Base-by-base conservation (phyloP, 2,888 invertebrate species). In the Uloborus plumipes region DNA sequence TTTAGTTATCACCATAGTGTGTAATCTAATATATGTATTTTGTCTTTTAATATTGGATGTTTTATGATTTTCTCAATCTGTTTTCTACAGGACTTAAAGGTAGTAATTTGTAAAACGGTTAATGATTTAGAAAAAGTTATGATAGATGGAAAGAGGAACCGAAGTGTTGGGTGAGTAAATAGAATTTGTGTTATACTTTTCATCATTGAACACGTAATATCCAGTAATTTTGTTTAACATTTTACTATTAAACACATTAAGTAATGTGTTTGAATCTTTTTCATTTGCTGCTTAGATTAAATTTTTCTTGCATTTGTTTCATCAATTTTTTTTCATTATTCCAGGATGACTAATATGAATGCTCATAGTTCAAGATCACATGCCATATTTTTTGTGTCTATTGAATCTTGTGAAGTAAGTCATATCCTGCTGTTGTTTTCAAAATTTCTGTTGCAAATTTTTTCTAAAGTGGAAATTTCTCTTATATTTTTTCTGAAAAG, bases 301-400 rank as follows among this genome's bases (percentile, higher is more conserved):
- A 20, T 84, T 66, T 47, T 16, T 73, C 64, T 55, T 61, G 14
- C 74, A 39, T 51, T 20, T 72, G 50, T 70, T 20, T 39, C 39
- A 39, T 39, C 11, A 39, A 39, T 39, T 39, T 39, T 11, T 2
- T 11, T 6, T 39, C 3, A 39, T 11, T 39, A 7, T 11, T 9
- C 39, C 87, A 91, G 95, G 39, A 93, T 95, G 84, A 98, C 98
- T 72, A 95, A 98, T 89, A 98, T 98, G 98, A 99, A 99, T 91
- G 97, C 97, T 89, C 98, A 98, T 90, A 98, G 97, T 87, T 98
- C 98, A 55, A 91, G 99, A 85, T 97, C 97, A 65, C 99, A 99
- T 91, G 99, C 99, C 74, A 98, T 99, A 86, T 99, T 99, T 90
- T 94, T 98, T 89, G 96, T 99, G 87, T 97, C 97, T 71, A 94